Base-by-base conservation (phyloP, 1,140 invertebrate species). In the Drosophila bifasciata region DNA sequence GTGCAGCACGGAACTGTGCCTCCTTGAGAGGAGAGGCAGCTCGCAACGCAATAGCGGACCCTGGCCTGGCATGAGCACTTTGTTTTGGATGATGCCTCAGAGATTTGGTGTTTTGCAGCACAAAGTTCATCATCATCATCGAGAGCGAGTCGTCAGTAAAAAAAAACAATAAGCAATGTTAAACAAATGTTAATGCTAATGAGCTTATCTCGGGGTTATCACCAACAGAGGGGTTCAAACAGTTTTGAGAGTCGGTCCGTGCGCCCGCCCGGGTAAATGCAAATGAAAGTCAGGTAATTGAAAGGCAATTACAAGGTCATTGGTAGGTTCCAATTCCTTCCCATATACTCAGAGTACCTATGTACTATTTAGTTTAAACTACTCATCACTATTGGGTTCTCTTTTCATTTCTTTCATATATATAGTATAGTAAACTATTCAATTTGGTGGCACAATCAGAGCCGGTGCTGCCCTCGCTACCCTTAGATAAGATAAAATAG, bases 221-320 rank as follows among this genome's bases (percentile, higher is more conserved):
- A 64, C 28, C 32, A 32, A 19, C 28, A 5, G 32, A 23, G 21
- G 40, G 51, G 74, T 45, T 76, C 58, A 11, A 19, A 3, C 61
- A 32, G 60, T 57, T 3, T 44, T 49, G 57, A 11, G 52, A 49
- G 67, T 60, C 49, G 56, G 51, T 36, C n/a, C n/a, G n/a, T n/a
- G n/a, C n/a, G n/a, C n/a, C n/a, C n/a, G 25, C 55, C 17, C 57
- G 36, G 19, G 52, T 60, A 75, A 74, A 79, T 79, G 70, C 48
- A 83, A 80, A 80, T 80, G 71, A 60, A 76, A 73, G 62, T 48
- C 81, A 86, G 80, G 80, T 85, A 86, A 67, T 71, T 62, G 68
- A 72, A 77, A 83, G 79, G 71, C 80, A 63, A 83, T 50, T 25
- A 53, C 72, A 85, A 85, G 80, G 80, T 85, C 77, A 85, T 64